These are phyloP conservation scores for Zingel zingel DNA, from an alignment of 2,113 vertebrate species.

Conservation along the genomic window DNA sequence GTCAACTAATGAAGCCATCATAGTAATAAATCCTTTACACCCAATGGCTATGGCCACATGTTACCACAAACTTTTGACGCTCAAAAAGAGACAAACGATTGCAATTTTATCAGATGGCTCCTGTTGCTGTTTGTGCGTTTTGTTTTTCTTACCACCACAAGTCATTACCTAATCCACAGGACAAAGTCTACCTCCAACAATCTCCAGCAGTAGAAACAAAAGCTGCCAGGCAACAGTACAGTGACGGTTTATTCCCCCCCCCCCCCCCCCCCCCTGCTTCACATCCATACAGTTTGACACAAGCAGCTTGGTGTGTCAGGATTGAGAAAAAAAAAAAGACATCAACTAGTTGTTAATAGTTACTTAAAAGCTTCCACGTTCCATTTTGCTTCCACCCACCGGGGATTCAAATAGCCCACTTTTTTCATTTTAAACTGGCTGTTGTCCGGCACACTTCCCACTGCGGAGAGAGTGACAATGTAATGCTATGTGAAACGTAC, in stretches of 20 bases:
- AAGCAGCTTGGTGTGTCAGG: neutral
- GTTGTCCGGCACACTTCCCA: slow-evolving; percentile 22
- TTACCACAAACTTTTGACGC: neutral
- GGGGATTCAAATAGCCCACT: neutral
- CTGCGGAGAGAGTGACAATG: slow-evolving; percentile 54
- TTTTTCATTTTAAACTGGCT: neutral
- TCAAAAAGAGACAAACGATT: neutral
- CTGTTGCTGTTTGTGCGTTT: neutral
- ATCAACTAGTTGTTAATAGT: slow-evolving; percentile 10
- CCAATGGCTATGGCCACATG: neutral
- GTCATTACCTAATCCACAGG: slow-evolving; percentile 37
- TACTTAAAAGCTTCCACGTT: slow-evolving; percentile 19
- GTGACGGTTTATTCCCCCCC: neutral
- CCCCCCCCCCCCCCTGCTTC: neutral
- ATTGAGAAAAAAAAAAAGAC: neutral
- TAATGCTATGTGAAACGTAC: slow-evolving; percentile 59
- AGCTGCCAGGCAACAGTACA: slow-evolving; percentile 49
- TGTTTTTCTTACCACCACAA: neutral
- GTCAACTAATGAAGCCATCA: neutral
- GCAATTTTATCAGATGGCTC: slow-evolving; percentile 9
- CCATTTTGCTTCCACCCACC: slow-evolving; percentile 24
- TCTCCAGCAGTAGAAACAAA: slow-evolving; percentile 44
- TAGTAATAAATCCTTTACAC: neutral
- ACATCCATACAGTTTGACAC: neutral
- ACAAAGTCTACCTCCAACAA: slow-evolving; percentile 73